phyloP scores from a whole-genome alignment of 1,140 invertebrate species.

The Babylonia areolata region DNA sequence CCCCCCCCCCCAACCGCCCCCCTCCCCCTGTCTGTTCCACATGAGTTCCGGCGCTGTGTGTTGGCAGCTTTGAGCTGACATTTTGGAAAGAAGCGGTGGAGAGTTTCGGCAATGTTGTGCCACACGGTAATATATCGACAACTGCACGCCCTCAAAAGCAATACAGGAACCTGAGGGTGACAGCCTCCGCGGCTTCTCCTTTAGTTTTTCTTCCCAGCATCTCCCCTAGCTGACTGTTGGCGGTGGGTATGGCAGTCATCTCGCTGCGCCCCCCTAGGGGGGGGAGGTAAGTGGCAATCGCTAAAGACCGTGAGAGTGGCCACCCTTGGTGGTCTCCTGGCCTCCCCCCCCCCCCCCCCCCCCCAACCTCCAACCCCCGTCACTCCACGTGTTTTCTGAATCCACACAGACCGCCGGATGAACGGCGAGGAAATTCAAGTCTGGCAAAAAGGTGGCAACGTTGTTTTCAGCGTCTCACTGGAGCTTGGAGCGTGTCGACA shows the following conservation, averaged over 20 bases:
- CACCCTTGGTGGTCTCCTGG: conserved; percentile 35
- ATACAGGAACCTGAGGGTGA: not conserved
- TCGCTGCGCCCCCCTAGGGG: not conserved
- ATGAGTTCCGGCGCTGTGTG: too few relatives aligned
- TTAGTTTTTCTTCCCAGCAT: not conserved
- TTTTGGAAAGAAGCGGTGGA: not conserved
- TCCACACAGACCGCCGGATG: conserved; percentile 16
- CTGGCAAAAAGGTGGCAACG: conserved; percentile 21
- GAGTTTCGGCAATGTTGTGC: not conserved
- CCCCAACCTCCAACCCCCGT: too few relatives aligned
- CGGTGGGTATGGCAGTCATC: conserved; percentile 1
- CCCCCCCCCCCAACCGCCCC: too few relatives aligned
- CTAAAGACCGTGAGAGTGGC: conserved; percentile 39
- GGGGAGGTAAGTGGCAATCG: conserved; percentile 37
- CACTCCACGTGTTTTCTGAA: conserved; percentile 36
- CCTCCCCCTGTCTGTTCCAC: too few relatives aligned
- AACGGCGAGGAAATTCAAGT: conserved; percentile 28
- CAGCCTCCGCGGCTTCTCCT: conserved; percentile 15
- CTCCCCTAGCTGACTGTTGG: conserved; percentile 2
- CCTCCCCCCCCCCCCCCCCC: too few relatives aligned
- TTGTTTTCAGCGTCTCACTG: conserved; percentile 11
- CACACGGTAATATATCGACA: not conserved
- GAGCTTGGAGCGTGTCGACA: not conserved
- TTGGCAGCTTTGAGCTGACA: not conserved
- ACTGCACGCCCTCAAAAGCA: not conserved